Evolutionary conservation across 2,888 invertebrate species (phyloP).

Genomic region (Bedellia somnulentella): DNA sequence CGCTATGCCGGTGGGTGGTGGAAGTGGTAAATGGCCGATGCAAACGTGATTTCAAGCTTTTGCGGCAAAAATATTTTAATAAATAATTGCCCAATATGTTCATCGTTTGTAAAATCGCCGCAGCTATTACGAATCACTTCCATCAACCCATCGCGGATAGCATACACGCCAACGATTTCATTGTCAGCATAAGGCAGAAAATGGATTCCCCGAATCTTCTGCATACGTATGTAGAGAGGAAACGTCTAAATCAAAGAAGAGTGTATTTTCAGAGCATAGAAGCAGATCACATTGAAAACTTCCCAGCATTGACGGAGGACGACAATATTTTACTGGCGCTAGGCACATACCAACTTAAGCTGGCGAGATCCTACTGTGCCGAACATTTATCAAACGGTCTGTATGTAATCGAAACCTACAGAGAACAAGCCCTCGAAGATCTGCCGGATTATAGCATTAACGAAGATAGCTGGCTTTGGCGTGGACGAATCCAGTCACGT

Average conservation of each 20-base stretch:
- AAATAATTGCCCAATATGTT: conserved; percentile 6
- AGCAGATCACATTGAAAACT: too few relatives aligned
- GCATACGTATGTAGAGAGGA: too few relatives aligned
- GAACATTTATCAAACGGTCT: conserved; percentile 5
- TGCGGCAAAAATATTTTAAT: too few relatives aligned
- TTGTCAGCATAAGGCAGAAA: too few relatives aligned
- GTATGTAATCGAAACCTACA: conserved; percentile 6
- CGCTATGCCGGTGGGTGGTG: too few relatives aligned
- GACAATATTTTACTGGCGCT: conserved; percentile 3
- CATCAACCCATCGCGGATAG: too few relatives aligned
- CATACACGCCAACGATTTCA: too few relatives aligned
- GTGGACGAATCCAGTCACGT: conserved; percentile 6
- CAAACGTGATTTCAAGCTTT: too few relatives aligned
- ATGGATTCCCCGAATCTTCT: too few relatives aligned
- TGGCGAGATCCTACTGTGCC: conserved; percentile 6
- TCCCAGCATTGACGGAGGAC: conserved; percentile 5
- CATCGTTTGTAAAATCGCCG: too few relatives aligned
- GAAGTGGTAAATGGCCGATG: conserved; percentile 8
- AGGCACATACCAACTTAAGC: conserved; percentile 5
- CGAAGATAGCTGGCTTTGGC: conserved; percentile 4
- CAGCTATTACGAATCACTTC: too few relatives aligned
- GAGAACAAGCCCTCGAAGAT: neutral
- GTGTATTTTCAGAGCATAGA: conserved; percentile 3
- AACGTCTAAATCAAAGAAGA: conserved; percentile 2
- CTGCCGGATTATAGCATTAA: neutral